Conservation (phyloP, 2,797 vertebrate genomes). For the Mionectes olivaceus region DNA sequence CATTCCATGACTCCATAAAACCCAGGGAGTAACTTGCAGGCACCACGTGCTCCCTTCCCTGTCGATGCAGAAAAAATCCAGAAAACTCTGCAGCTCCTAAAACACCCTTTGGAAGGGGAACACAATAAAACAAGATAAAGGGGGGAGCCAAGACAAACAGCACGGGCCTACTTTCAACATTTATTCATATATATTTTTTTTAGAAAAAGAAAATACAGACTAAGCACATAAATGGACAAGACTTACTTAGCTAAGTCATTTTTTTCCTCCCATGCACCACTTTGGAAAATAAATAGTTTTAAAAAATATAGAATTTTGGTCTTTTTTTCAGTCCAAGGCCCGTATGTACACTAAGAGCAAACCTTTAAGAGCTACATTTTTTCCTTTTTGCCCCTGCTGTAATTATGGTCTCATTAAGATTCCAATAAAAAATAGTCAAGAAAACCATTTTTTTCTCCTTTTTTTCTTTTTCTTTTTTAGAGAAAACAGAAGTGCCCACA, state of each 20-base stretch:
- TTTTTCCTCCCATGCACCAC: constrained; percentile 46
- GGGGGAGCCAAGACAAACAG: constrained; percentile 42
- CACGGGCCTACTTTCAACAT: not conserved
- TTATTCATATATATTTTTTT: constrained; percentile 31
- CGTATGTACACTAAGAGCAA: constrained; percentile 52
- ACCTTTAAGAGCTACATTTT: constrained; percentile 70
- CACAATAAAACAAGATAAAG: constrained; percentile 61
- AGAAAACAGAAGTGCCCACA: constrained; percentile 80
- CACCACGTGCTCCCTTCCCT: rapidly evolving
- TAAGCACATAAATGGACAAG: constrained; percentile 69
- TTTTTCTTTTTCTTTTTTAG: constrained; percentile 23
- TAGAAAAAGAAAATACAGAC: constrained; percentile 68
- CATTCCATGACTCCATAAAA: not conserved
- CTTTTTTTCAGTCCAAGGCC: not conserved
- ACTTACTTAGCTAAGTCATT: constrained; percentile 61
- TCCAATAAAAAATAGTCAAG: constrained; percentile 77
- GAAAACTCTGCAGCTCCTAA: not conserved
- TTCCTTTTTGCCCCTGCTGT: constrained; percentile 39
- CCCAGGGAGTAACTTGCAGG: not conserved
- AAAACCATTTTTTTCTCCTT: constrained; percentile 28
- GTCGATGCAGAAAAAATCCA: not conserved
- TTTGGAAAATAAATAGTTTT: constrained; percentile 66
- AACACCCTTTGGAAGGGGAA: not conserved
- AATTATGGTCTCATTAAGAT: constrained; percentile 82
- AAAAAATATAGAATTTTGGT: not conserved